These are phyloP conservation scores for Podotricha telesiphe DNA, from an alignment of 2,888 invertebrate species.

Conservation along the genomic window DNA sequence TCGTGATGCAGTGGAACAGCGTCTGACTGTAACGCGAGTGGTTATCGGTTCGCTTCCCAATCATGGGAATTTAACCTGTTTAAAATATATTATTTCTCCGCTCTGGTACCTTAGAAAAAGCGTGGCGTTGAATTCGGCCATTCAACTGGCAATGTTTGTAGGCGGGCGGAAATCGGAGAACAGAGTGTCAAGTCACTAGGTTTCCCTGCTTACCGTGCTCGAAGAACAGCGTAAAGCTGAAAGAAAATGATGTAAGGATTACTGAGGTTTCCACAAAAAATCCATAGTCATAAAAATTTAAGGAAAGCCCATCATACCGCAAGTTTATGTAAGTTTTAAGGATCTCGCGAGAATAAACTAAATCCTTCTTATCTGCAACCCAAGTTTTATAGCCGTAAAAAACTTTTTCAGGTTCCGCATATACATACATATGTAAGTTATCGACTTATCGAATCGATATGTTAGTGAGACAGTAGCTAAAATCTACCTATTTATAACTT, in stretches of 20 bases:
- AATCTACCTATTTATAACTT: neutral
- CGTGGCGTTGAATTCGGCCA: too few species aligned
- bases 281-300: constrained; percentile 26
- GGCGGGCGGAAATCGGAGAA: too few species aligned
- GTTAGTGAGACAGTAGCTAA: neutral
- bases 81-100: too few species aligned
- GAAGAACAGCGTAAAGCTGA: too few species aligned
- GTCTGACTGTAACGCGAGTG: too few species aligned
- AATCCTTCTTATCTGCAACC: constrained; percentile 15
- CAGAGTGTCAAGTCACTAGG: too few species aligned
- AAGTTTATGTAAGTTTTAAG: constrained; percentile 33
- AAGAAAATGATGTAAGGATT: neutral
- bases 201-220: too few species aligned
- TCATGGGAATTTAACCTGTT: too few species aligned
- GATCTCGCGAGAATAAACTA: constrained; percentile 19
- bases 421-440: neutral
- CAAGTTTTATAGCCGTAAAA: constrained; percentile 19
- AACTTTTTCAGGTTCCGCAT: constrained; percentile 19
- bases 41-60: too few species aligned
- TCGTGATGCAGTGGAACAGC: too few species aligned
- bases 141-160: too few species aligned
- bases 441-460: constrained; percentile 5
- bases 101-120: too few species aligned
- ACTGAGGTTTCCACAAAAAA: constrained; percentile 14
- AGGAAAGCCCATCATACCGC: constrained; percentile 1